These are phyloP conservation scores for Ommatoiulus sabulosus DNA, from an alignment of 2,888 invertebrate genomes.

Conservation along the genomic window DNA sequence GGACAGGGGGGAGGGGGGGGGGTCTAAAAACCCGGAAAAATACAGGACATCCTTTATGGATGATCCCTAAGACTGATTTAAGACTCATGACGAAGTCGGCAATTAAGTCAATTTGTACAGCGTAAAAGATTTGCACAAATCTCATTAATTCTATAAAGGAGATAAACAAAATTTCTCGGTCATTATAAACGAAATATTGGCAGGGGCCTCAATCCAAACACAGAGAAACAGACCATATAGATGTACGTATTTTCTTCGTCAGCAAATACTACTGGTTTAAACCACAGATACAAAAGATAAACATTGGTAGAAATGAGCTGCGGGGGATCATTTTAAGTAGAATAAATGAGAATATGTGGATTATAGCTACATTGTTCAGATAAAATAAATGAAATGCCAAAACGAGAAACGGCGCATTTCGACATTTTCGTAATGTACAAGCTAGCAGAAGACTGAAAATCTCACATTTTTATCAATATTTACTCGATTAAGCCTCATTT, in stretches of 20 bases:
- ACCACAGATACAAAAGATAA: constrained; percentile 24
- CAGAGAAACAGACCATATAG: neutral
- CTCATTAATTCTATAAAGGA: neutral
- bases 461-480: neutral
- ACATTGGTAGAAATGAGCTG: too few species aligned
- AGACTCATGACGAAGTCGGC: neutral
- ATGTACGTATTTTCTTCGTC: constrained; percentile 19
- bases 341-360: neutral
- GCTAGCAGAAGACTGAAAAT: neutral
- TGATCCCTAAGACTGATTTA: neutral
- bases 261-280: constrained; percentile 8
- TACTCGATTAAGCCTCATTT: constrained; percentile 34
- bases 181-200: neutral
- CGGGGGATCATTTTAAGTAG: neutral
- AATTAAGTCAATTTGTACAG: neutral
- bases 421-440: neutral
- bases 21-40: too few species aligned
- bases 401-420: neutral
- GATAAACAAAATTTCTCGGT: neutral
- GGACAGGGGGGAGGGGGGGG: too few species aligned
- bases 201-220: neutral
- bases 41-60: too few species aligned
- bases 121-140: neutral
- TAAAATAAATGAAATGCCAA: neutral
- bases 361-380: constrained; percentile 7